Evolutionary conservation across 2,888 invertebrate species (phyloP).

Genomic region (Mystacides longicornis): DNA sequence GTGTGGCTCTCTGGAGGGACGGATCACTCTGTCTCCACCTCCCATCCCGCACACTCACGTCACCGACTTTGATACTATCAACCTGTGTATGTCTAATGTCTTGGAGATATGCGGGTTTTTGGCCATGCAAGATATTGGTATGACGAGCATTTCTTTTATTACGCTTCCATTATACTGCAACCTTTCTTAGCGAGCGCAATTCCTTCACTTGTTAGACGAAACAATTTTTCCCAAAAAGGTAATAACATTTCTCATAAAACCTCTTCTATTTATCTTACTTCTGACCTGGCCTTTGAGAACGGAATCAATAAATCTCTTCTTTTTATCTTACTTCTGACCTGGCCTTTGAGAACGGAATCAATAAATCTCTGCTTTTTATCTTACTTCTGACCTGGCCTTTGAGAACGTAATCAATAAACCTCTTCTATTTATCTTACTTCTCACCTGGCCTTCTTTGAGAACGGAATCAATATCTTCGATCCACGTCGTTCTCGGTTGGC

Average conservation of each 20-base stretch:
- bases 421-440: too few species aligned
- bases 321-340: too few species aligned
- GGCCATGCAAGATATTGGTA: slow-evolving; percentile 72
- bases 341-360: neutral
- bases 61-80: slow-evolving; percentile 56
- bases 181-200: too few species aligned
- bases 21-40: slow-evolving; percentile 42
- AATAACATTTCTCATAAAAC: too few species aligned
- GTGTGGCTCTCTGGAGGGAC: slow-evolving; percentile 43
- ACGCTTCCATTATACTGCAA: neutral
- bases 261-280: too few species aligned
- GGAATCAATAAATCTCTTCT: neutral
- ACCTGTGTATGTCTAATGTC: slow-evolving; percentile 58
- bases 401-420: neutral
- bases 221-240: too few species aligned
- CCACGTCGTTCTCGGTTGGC: too few species aligned
- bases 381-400: too few species aligned
- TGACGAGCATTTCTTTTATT: neutral
- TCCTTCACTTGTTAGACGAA: too few species aligned
- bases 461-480: neutral
- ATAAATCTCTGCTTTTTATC: too few species aligned
- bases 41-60: slow-evolving; percentile 50
- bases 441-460: too few species aligned
- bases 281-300: too few species aligned
- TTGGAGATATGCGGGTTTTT: slow-evolving; percentile 85